These are phyloP conservation scores for Cheilosia impressa DNA, from an alignment of 2,888 invertebrate genomes.

Conservation along the genomic window DNA sequence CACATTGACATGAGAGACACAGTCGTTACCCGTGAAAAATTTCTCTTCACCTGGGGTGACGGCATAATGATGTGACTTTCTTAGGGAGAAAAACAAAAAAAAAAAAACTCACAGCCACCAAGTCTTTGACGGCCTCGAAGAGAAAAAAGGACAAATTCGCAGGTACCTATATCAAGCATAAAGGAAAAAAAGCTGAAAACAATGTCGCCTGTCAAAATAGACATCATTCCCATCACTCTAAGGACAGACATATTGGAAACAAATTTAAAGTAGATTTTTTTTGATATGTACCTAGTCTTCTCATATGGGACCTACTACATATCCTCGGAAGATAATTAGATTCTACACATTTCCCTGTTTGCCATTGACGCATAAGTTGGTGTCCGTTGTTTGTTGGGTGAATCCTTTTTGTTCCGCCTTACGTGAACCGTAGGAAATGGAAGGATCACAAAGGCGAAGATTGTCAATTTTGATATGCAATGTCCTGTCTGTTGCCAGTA, in stretches of 20 bases:
- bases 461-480: constrained; percentile 36
- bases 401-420: constrained; percentile 40
- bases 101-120: constrained; percentile 4
- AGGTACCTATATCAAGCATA: neutral
- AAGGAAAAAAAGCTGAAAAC: neutral
- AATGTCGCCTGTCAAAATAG: constrained; percentile 52
- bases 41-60: constrained; percentile 33
- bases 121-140: neutral
- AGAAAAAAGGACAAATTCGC: constrained; percentile 21
- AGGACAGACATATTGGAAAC: constrained; percentile 38
- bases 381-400: constrained; percentile 4
- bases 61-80: neutral
- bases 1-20: constrained; percentile 37
- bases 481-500: constrained; percentile 17
- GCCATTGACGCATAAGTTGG: constrained; percentile 16
- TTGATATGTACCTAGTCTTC: neutral
- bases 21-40: constrained; percentile 29
- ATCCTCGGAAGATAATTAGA: constrained; percentile 46
- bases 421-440: constrained; percentile 1
- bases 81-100: neutral
- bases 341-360: constrained; percentile 23
- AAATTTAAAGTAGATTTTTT: constrained; percentile 30
- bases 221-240: constrained; percentile 47
- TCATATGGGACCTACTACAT: constrained; percentile 14
- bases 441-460: constrained; percentile 6